Evolutionary conservation across 1,140 invertebrate genomes (phyloP).

Genomic region (Plutomurus gul): DNA sequence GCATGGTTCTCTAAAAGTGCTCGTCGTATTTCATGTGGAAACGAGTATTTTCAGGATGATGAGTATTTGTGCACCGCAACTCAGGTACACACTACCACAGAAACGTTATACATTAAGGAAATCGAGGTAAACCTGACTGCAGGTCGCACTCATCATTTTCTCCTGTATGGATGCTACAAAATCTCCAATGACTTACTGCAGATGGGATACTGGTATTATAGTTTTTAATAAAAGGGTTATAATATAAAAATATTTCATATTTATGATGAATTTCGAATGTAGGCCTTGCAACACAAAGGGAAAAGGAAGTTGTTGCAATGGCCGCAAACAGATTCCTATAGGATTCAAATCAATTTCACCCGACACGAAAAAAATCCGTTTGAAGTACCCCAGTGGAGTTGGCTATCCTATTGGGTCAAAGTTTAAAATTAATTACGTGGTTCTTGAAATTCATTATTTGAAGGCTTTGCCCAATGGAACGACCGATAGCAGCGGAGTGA

Average conservation of each 20-base stretch:
- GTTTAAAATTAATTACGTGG: background rate
- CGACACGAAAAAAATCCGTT: background rate
- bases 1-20: background rate
- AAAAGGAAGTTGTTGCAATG: background rate
- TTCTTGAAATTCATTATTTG: constrained; percentile 31
- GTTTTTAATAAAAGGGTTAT: no score
- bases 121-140: background rate
- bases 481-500: background rate
- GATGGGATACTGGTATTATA: background rate
- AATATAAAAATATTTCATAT: no score
- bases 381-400: background rate
- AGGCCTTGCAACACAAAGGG: background rate
- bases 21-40: background rate
- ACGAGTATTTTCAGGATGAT: background rate
- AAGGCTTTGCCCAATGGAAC: background rate
- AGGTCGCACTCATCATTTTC: background rate
- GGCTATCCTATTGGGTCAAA: background rate
- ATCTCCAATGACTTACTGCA: background rate
- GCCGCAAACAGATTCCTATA: constrained; percentile 13
- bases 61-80: background rate
- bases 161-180: background rate
- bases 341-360: background rate
- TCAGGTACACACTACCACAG: background rate
- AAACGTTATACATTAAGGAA: background rate
- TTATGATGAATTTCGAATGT: background rate